Conservation (phyloP, 2,113 vertebrate genomes). For the Isichthys henryi region DNA sequence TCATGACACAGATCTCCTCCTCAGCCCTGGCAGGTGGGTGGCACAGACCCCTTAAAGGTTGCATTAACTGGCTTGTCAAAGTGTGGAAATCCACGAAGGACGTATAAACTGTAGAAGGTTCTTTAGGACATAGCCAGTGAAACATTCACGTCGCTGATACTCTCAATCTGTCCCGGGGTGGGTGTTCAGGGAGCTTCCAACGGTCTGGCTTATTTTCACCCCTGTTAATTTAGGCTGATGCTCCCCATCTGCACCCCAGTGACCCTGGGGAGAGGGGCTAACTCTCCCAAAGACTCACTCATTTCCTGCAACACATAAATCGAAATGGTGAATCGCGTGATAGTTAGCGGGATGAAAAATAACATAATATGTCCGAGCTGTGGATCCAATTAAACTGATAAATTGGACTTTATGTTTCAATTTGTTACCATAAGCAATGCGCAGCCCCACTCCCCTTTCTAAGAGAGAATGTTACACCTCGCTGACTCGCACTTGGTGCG, state of each 20-base stretch:
- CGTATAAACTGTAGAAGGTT: not conserved
- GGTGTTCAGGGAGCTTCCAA: not conserved
- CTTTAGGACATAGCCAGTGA: not conserved
- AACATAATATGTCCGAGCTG: constrained; percentile 42
- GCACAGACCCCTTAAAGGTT: not conserved
- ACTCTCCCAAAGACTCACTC: not conserved
- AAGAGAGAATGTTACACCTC: not conserved
- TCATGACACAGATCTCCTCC: not conserved
- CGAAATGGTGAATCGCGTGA: constrained; percentile 33
- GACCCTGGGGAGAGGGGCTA: not conserved
- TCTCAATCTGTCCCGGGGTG: not conserved
- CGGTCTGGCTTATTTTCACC: constrained; percentile 7
- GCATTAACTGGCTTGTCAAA: not conserved
- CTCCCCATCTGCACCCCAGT: not conserved
- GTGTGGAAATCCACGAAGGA: not conserved
- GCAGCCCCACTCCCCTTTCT: not conserved
- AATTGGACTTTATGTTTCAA: constrained; percentile 48
- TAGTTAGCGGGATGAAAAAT: constrained; percentile 45
- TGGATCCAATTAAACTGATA: constrained; percentile 63
- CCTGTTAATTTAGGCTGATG: not conserved
- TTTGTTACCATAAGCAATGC: constrained; percentile 47
- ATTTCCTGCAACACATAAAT: constrained; percentile 30
- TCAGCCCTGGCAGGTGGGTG: not conserved
- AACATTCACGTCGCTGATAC: not conserved
- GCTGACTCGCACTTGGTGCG: not conserved